Evolutionary conservation across 2,113 vertebrate species (phyloP).

Genomic region (Eurypyga helias): DNA sequence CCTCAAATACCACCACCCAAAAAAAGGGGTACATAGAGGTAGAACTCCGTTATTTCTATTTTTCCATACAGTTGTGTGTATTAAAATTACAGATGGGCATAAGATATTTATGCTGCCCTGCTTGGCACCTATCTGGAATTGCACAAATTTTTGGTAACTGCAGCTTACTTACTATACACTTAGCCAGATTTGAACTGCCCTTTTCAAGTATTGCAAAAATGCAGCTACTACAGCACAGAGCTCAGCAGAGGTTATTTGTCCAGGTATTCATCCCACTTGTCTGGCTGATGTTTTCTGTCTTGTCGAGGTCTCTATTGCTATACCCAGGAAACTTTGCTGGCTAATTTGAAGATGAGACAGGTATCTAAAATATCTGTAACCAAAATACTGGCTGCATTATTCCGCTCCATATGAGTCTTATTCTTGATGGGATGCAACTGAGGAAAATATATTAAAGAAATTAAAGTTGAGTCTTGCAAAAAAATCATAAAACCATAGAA

Average conservation of each 20-base stretch:
- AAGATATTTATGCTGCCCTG: not conserved
- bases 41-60: not conserved
- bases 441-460: not conserved
- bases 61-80: not conserved
- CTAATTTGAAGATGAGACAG: not conserved
- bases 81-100: not conserved
- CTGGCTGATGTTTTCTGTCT: not conserved
- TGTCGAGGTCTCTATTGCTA: not conserved
- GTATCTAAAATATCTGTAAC: not conserved
- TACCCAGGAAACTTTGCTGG: not conserved
- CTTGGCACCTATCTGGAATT: not conserved
- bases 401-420: not conserved
- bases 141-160: not conserved
- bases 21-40: not conserved
- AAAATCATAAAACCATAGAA: not conserved
- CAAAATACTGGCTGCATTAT: not conserved
- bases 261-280: not conserved
- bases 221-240: not conserved
- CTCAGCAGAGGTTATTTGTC: not conserved
- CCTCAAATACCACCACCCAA: not conserved
- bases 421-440: not conserved
- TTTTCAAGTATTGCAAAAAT: not conserved
- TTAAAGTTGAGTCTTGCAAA: not conserved
- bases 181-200: not conserved
- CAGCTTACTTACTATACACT: not conserved